Evolutionary conservation across 2,797 vertebrate genomes (phyloP), one percentile per base, ranked within the genome.

Genomic region (Discoglossus pictus): DNA sequence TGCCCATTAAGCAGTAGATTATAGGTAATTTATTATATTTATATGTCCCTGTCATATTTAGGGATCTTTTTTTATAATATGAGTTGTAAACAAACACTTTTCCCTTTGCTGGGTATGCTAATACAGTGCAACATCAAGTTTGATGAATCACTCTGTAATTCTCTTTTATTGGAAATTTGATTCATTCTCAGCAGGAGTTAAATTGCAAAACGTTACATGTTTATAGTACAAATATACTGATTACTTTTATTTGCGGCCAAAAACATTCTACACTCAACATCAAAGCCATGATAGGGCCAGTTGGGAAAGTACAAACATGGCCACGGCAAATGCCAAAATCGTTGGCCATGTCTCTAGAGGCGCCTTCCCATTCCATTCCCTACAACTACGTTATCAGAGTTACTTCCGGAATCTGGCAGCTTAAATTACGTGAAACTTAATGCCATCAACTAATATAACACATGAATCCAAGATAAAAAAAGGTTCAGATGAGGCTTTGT

Each of bases 161-260:
- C 61, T 46, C 24, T 25, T 65, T 64, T 71, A 71, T 71, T 65
- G 53, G 15, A 21, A 44, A 52, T 65, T 65, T 59, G 53, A 71
- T 71, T 71, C 52, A 44, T 65, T 65, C 61, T 44, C 68, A 71
- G 61, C 61, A 71, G 61, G 68, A 65, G 61, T 71, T 71, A 64
- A 71, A 71, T 71, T 64, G 68, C 68, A 52, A 59, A 71, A 71
- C 59, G 68, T 71, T 71, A 71, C 46, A 64, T 52, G 68, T 64
- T 71, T 65, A 71, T 65, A 65, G 68, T 52, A 63, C 53, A 71
- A 64, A 71, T 71, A 65, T 59, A 65, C 68, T 64, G 68, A 64
- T 71, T 64, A 52, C 68, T 71, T 65, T 39, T 44, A 59, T 34
- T 44, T 43, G 15, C 52, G 52, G 68, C 68, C 61, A 71, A 71